These are phyloP conservation scores for Vicugna pacos DNA, from an alignment of 2,113 vertebrate genomes.

Conservation along the genomic window DNA sequence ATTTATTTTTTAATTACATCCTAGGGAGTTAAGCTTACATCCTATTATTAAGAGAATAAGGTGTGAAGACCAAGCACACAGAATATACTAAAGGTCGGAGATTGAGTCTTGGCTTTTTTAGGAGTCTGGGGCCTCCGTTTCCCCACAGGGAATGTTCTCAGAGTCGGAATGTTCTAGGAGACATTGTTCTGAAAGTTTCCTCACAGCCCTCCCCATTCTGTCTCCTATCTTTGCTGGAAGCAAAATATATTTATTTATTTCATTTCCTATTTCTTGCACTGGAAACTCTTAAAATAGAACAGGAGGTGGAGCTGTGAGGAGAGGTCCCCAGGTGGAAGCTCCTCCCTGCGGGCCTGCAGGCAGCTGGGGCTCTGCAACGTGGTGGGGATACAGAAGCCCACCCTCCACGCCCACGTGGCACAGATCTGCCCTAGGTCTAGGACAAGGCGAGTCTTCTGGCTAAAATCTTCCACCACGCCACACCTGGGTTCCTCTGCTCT, in stretches of 20 bases:
- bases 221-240: not conserved
- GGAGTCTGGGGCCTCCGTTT: not conserved
- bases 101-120: not conserved
- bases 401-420: fast-evolving
- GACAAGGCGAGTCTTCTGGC: fast-evolving
- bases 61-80: not conserved
- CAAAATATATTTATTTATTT: not conserved
- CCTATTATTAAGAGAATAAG: not conserved
- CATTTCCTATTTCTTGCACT: not conserved
- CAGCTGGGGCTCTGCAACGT: not conserved
- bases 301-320: not conserved
- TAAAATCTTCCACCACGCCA: not conserved
- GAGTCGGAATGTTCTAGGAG: not conserved
- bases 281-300: conserved; percentile 34
- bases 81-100: not conserved
- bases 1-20: conserved; percentile 57
- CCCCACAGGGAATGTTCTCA: not conserved
- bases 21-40: not conserved
- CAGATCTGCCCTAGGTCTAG: not conserved
- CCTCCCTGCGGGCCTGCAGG: not conserved
- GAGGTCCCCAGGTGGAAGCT: not conserved
- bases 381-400: not conserved
- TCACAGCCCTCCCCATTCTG: not conserved
- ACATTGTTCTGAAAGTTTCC: not conserved
- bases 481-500: not conserved